These are phyloP conservation scores for Scolanthus callimorphus DNA, from an alignment of 92 coral and sea anemone species.

Conservation along the genomic window DNA sequence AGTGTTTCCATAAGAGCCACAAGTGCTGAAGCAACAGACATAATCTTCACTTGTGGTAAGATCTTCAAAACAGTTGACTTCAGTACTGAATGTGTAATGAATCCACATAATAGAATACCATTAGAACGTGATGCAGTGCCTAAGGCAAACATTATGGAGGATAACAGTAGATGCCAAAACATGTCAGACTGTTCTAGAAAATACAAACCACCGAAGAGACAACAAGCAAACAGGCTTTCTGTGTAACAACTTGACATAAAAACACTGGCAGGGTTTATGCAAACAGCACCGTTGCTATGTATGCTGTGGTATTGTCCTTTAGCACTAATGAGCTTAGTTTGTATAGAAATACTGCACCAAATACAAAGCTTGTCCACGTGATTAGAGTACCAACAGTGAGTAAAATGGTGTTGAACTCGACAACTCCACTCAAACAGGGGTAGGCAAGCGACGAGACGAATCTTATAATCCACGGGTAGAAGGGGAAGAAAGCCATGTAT, in stretches of 20 bases:
- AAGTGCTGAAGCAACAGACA: neutral
- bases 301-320: constrained; percentile 44
- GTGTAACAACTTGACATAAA: constrained; percentile 81
- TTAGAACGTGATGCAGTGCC: constrained; percentile 88
- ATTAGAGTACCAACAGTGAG: constrained; percentile 46
- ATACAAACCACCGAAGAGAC: constrained; percentile 74
- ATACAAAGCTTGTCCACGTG: constrained; percentile 39
- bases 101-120: constrained; percentile 82
- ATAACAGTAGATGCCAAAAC: neutral
- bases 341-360: constrained; percentile 70
- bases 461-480: constrained; percentile 57
- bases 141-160: constrained; percentile 52
- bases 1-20: neutral
- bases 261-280: constrained; percentile 89
- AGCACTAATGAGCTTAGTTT: constrained; percentile 45
- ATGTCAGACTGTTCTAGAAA: constrained; percentile 37
- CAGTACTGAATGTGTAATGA: constrained; percentile 52
- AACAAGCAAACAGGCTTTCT: constrained; percentile 72
- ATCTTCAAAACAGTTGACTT: constrained; percentile 1
- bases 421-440: constrained; percentile 4
- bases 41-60: neutral
- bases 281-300: constrained; percentile 56
- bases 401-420: constrained; percentile 22
- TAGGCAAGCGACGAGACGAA: constrained; percentile 8
- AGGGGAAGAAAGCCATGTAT: constrained; percentile 91